Conservation (phyloP, 2,888 invertebrate species). For the Oscheius sp. region DNA sequence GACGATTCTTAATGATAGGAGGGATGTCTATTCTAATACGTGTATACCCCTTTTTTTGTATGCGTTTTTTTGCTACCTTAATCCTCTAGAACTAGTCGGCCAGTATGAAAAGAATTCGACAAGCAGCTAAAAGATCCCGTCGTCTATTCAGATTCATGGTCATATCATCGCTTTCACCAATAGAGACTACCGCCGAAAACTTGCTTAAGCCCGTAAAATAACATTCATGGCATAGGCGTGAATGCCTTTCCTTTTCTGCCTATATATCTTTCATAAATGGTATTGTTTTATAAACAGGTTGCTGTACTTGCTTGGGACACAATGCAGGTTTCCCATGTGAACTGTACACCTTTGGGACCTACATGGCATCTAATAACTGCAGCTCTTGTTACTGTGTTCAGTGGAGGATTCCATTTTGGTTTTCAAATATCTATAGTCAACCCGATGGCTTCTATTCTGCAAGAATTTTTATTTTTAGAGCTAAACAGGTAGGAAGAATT, state of each 20-base stretch:
- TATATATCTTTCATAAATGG: neutral
- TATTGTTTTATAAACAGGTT: neutral
- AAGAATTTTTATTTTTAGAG: constrained; percentile 50
- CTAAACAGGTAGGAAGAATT: constrained; percentile 34
- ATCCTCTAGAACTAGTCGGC: neutral
- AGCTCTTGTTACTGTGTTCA: constrained; percentile 48
- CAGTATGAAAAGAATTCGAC: neutral
- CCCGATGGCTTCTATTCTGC: constrained; percentile 58
- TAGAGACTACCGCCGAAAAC: constrained; percentile 18
- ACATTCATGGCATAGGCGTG: neutral
- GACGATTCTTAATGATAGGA: too few relatives aligned
- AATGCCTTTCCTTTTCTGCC: constrained; percentile 10
- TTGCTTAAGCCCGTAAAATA: constrained; percentile 22
- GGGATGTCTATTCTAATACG: too few relatives aligned
- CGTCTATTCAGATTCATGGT: neutral
- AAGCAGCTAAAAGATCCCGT: neutral
- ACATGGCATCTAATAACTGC: constrained; percentile 34
- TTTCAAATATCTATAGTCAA: constrained; percentile 63
- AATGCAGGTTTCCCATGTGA: constrained; percentile 6
- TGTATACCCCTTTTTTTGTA: too few relatives aligned
- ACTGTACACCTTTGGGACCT: neutral
- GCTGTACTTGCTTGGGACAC: too few relatives aligned
- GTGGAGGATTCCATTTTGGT: constrained; percentile 64
- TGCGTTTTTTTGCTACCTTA: neutral
- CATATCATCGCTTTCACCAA: constrained; percentile 12